Evolutionary conservation across 1,140 invertebrate genomes (phyloP).

Genomic region (Philopotamus ludificatus): DNA sequence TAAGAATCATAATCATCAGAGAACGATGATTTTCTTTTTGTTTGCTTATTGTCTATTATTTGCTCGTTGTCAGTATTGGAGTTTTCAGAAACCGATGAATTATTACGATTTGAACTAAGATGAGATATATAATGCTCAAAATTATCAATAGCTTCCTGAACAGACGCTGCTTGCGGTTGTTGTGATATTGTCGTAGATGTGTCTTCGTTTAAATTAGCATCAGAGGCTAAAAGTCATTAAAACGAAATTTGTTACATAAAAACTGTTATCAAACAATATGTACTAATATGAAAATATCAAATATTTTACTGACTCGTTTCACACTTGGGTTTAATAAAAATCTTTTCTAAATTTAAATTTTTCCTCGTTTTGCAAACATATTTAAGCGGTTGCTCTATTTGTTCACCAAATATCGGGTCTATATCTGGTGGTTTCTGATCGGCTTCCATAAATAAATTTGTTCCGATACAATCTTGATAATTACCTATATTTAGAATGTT

Average conservation of each 20-base stretch:
- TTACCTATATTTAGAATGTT: constrained; percentile 45
- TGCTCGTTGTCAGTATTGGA: too few relatives aligned
- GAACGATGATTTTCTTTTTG: too few relatives aligned
- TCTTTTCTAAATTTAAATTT: constrained; percentile 49
- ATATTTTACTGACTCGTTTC: constrained; percentile 42
- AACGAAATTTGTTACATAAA: too few relatives aligned
- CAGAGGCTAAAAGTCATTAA: too few relatives aligned
- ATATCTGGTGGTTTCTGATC: constrained; percentile 43
- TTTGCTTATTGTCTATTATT: too few relatives aligned
- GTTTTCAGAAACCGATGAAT: too few relatives aligned
- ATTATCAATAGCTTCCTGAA: constrained; percentile 17
- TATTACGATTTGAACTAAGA: too few relatives aligned
- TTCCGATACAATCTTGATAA: constrained; percentile 49
- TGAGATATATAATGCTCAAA: too few relatives aligned
- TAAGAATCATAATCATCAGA: too few relatives aligned
- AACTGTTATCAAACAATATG: too few relatives aligned
- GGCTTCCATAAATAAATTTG: constrained; percentile 53
- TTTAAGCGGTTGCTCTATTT: constrained; percentile 49
- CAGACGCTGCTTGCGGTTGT: background rate
- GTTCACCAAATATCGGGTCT: constrained; percentile 51
- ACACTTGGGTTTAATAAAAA: constrained; percentile 51
- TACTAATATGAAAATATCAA: too few relatives aligned
- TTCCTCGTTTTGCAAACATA: constrained; percentile 51
- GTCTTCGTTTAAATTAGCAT: too few relatives aligned
- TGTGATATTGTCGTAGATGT: background rate